These are phyloP conservation scores for Morpho helenor DNA, from an alignment of 2,888 invertebrate genomes.

Conservation along the genomic window DNA sequence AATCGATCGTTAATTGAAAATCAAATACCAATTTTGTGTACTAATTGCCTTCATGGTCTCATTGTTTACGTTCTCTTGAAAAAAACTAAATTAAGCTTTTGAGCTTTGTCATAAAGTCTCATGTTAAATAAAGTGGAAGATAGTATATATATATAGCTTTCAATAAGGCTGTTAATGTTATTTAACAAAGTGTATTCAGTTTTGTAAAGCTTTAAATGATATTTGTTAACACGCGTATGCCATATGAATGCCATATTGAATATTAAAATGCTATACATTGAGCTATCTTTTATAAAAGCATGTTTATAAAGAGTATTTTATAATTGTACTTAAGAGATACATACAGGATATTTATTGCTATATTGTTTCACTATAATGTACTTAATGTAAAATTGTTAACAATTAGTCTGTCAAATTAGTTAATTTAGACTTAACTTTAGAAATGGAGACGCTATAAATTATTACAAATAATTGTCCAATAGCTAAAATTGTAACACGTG, in stretches of 20 bases:
- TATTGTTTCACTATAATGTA: conserved; percentile 10
- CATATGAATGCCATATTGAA: conserved; percentile 46
- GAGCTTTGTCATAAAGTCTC: no score
- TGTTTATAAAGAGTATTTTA: conserved; percentile 8
- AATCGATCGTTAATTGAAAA: no score
- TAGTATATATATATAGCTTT: neutral
- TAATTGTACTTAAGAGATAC: conserved; percentile 5
- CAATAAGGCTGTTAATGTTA: conserved; percentile 7
- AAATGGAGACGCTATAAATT: conserved; percentile 10
- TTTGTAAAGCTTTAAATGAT: conserved; percentile 59
- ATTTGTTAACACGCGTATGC: conserved; percentile 55
- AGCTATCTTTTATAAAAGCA: conserved; percentile 11
- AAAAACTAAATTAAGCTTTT: no score
- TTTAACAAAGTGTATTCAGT: conserved; percentile 12
- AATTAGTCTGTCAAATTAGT: conserved; percentile 7
- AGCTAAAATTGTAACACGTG: conserved; percentile 8
- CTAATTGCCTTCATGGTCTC: no score
- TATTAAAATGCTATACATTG: conserved; percentile 1
- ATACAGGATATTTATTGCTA: conserved; percentile 4
- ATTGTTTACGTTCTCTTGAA: no score
- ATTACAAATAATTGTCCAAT: conserved; percentile 2
- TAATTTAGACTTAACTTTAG: neutral
- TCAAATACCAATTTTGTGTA: no score
- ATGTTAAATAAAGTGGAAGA: no score
- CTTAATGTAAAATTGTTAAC: conserved; percentile 11